Evolutionary conservation across 2,797 vertebrate species (phyloP), one percentile per base, ranked within the genome.

Genomic region (Enteromius mattozi): DNA sequence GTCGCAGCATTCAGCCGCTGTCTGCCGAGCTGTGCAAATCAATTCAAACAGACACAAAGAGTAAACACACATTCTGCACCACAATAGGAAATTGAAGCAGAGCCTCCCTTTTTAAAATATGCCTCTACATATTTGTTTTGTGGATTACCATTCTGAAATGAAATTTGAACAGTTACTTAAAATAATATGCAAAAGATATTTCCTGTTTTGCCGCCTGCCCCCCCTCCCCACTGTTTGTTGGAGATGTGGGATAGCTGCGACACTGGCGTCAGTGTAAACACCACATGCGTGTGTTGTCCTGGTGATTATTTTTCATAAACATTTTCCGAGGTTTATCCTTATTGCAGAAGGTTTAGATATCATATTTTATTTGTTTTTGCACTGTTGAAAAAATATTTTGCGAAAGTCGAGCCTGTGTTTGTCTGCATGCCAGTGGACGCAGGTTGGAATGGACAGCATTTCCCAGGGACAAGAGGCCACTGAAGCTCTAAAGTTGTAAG

Each of bases 31-130:
- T 95, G 95, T 96, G 96, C 96, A 96, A 96, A 97, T 96, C 96
- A 96, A 96, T 96, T 97, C 95, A 95, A 96, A 96, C 95, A 96
- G 96, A 97, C 96, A 95, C 95, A 96, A 95, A 93, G 89, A 96
- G 94, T 95, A 96, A 96, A 97, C 95, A 95, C 94, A 93, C 92
- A 89, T 86, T 89, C 89, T 91, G 92, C 92, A 90, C 93, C 94
- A 94, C 94, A 95, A 95, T 95, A 94, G 95, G 95, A 95, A 96
- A 96, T 95, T 94, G 95, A 95, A 94, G 93, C 92, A 88, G 91
- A 91, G 93, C 91, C 92, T 92, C 91, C 90, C 89, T 93, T 93
- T 94, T 94, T 94, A 92, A 95, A 94, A 95, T 94, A 94, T 94
- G 93, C 93, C 89, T 90, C 94, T 92, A 94, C 93, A 93, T 95